Percentiles rank a stretch among this genome's conserved stretches.
phyloP scores from a whole-genome alignment of 2,888 invertebrate species.

The Brachyptera risi region DNA sequence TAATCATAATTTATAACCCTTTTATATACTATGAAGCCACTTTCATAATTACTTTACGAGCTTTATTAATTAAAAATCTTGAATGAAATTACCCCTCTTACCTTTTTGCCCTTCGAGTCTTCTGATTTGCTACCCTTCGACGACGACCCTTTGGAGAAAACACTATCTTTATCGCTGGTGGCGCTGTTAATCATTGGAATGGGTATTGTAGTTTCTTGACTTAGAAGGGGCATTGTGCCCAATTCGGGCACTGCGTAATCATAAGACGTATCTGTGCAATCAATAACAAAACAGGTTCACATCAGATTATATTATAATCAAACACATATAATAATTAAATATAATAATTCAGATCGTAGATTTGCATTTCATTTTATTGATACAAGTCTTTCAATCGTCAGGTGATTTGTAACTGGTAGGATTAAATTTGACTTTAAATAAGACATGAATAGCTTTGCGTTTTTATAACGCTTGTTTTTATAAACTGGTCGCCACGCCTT shows the following conservation, averaged over 20 bases:
- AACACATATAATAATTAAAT: too few species aligned
- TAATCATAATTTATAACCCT: slow-evolving; percentile 16
- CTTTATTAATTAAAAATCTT: background rate
- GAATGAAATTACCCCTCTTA: slow-evolving; percentile 36
- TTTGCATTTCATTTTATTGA: slow-evolving; percentile 1
- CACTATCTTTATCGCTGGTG: slow-evolving; percentile 48
- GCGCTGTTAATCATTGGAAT: slow-evolving; percentile 39
- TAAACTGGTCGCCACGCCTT: slow-evolving; percentile 21
- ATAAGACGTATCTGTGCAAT: slow-evolving; percentile 68
- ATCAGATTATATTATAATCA: too few species aligned
- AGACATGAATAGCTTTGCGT: slow-evolving; percentile 12
- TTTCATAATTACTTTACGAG: background rate
- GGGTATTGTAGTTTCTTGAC: slow-evolving; percentile 48
- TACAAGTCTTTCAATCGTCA: background rate
- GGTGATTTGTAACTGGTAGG: slow-evolving; percentile 1
- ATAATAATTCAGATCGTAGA: background rate
- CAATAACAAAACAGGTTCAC: too few species aligned
- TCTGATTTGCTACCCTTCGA: slow-evolving; percentile 40
- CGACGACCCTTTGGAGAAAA: slow-evolving; percentile 46
- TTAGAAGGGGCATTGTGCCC: slow-evolving; percentile 62
- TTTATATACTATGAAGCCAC: background rate
- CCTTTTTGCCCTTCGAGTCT: slow-evolving; percentile 48
- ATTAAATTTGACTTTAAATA: slow-evolving; percentile 1
- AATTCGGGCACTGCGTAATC: slow-evolving; percentile 77
- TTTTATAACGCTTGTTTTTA: slow-evolving; percentile 10